A percentile compares a stretch with the other conserved stretches of the same genome.
phyloP scores from a whole-genome alignment of 53 echinoderm and acorn worm genomes.

The Patiria pectinifera region DNA sequence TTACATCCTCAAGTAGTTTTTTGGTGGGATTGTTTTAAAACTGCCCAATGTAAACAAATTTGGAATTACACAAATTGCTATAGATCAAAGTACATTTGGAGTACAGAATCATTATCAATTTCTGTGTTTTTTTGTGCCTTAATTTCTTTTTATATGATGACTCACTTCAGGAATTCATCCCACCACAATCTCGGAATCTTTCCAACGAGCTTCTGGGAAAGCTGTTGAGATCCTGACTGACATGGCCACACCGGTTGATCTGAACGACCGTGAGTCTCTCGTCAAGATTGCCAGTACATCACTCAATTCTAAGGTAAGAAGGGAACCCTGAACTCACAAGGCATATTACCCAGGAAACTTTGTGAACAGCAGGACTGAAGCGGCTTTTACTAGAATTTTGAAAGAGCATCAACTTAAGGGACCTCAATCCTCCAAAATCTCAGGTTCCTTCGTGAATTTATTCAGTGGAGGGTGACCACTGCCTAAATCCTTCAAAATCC shows the following conservation, averaged over 20 bases:
- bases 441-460: too few species aligned
- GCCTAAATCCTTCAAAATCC: too few species aligned
- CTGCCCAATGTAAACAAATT: too few species aligned
- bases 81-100: background rate
- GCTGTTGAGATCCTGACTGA: slow-evolving; percentile 85
- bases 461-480: too few species aligned
- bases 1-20: too few species aligned
- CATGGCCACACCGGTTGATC: slow-evolving; percentile 83
- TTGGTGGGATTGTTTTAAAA: too few species aligned
- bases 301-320: slow-evolving; percentile 84
- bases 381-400: too few species aligned
- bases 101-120: background rate
- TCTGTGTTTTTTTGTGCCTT: background rate
- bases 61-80: background rate
- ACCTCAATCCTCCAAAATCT: too few species aligned
- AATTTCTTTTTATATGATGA: background rate
- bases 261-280: slow-evolving; percentile 81
- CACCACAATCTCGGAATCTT: slow-evolving; percentile 94
- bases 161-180: slow-evolving; percentile 86
- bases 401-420: too few species aligned
- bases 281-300: slow-evolving; percentile 93
- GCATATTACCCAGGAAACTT: background rate
- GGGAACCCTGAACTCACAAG: background rate
- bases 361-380: background rate
- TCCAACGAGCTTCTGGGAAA: slow-evolving; percentile 80